Base-by-base conservation (phyloP, 92 coral and sea anemone species). In the Meandrina meandrites region DNA sequence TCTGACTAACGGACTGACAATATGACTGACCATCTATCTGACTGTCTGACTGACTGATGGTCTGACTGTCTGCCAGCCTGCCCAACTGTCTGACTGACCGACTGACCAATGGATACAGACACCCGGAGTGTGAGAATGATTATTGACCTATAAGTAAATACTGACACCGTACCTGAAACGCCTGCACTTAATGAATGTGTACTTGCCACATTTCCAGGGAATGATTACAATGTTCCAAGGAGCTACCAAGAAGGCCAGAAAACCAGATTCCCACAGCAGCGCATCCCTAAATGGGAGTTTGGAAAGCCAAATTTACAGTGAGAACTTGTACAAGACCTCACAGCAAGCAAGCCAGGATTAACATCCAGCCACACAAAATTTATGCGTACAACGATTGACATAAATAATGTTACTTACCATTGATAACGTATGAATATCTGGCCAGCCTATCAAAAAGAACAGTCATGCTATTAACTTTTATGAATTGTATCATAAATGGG, bases 341-440 rank as follows among this genome's bases (percentile, higher is more conserved):
- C 9, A 48, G 53, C 53, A 48, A 48, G 31, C 12, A 60, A 10
- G 68, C 68, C 30, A 24, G 30, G 5, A 58, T 58, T 21, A 24
- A 27, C 27, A 24, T 21, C 67, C 28, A 21, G 9, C 67, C 22
- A 21, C n/a, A 2, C 9, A 1, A 22, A 15, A 18, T 56, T 56
- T 56, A 15, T 16, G 62, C 5, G n/a, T 21, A 78, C 2, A 27
- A 47, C 30, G 24, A 2, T 28, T n/a, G n/a, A n/a, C n/a, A 0
- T 27, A 27, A 27, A 48, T 7, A 45, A 1, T 11, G 27, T 24
- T 16, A 78, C 98, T 88, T 81, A 97, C 99, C 99, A 97, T 80
- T 97, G 99, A 69, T 97, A 97, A 79, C 92, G 93, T n/a, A 97
- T 80, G 78, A 97, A 97, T 68, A 93, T 93, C 88, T 97, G 99